These are phyloP conservation scores for Thecocarcelia acutangulata DNA, from an alignment of 2,888 invertebrate species.

Conservation along the genomic window DNA sequence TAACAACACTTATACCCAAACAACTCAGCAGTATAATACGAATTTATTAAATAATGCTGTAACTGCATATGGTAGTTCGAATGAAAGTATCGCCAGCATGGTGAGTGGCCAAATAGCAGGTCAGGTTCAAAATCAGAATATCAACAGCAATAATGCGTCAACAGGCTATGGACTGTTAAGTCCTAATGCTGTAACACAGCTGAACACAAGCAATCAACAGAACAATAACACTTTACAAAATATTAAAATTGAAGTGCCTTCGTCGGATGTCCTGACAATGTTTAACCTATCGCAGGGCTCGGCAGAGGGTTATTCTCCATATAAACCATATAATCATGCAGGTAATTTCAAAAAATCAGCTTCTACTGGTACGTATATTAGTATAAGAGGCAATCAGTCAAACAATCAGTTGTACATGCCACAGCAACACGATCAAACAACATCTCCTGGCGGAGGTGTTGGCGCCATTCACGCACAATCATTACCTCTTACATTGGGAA, in stretches of 20 bases:
- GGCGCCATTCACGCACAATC: slow-evolving; percentile 71
- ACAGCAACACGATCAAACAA: slow-evolving; percentile 59
- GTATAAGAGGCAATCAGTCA: slow-evolving; percentile 72
- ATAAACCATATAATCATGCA: slow-evolving; percentile 77
- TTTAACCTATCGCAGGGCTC: slow-evolving; percentile 69
- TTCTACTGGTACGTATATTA: slow-evolving; percentile 78
- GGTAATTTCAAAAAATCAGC: slow-evolving; percentile 78
- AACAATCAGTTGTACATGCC: slow-evolving; percentile 63
- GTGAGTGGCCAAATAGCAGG: slow-evolving; percentile 39
- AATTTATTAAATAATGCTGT: slow-evolving; percentile 57
- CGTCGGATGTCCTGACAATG: slow-evolving; percentile 76
- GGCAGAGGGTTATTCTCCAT: slow-evolving; percentile 69
- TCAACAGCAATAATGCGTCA: slow-evolving; percentile 29
- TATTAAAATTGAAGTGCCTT: slow-evolving; percentile 77
- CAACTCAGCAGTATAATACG: slow-evolving; percentile 60
- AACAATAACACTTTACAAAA: slow-evolving; percentile 71
- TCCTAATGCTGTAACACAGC: slow-evolving; percentile 26
- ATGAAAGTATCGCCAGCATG: slow-evolving; percentile 55
- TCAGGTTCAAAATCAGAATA: slow-evolving; percentile 46
- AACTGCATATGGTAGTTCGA: slow-evolving; percentile 48
- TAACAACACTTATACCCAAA: slow-evolving; percentile 35
- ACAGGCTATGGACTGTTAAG: slow-evolving; percentile 39
- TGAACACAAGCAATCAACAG: slow-evolving; percentile 23
- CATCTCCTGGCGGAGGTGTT: slow-evolving; percentile 25
- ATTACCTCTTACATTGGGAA: slow-evolving; percentile 67